Conservation (phyloP, 2,113 vertebrate genomes). For the Neotoma lepida region DNA sequence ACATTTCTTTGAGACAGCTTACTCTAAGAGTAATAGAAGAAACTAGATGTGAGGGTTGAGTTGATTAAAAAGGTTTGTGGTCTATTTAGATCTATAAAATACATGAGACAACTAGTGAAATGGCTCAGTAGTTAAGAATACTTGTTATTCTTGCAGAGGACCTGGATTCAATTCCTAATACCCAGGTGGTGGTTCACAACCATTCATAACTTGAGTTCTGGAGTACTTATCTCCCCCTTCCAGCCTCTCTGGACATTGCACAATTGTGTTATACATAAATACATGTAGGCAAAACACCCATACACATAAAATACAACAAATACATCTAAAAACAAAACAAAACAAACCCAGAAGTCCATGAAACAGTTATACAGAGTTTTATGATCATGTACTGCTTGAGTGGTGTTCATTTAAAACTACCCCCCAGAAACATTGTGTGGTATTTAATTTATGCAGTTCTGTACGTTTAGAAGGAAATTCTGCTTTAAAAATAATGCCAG, state of each 20-base stretch:
- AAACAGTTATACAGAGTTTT: neutral
- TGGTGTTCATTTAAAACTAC: neutral
- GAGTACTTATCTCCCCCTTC: fast-evolving
- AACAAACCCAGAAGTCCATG: no score
- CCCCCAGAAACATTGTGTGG: neutral
- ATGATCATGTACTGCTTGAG: neutral
- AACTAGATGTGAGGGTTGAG: neutral
- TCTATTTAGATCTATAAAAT: neutral
- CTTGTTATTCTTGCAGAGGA: neutral
- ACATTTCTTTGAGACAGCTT: neutral
- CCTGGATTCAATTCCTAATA: neutral
- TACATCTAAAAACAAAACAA: neutral
- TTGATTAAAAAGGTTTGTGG: neutral
- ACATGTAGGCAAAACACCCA: neutral
- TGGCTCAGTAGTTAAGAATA: neutral
- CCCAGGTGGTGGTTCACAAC: neutral
- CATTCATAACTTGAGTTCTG: neutral
- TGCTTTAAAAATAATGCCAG: neutral
- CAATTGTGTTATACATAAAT: neutral
- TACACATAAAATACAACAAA: neutral
- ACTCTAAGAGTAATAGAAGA: neutral
- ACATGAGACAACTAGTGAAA: neutral
- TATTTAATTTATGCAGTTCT: neutral
- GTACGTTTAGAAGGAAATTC: neutral
- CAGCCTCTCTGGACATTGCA: no score